These are phyloP conservation scores for Ochropleura plecta DNA, from an alignment of 2,888 invertebrate genomes.

Conservation along the genomic window DNA sequence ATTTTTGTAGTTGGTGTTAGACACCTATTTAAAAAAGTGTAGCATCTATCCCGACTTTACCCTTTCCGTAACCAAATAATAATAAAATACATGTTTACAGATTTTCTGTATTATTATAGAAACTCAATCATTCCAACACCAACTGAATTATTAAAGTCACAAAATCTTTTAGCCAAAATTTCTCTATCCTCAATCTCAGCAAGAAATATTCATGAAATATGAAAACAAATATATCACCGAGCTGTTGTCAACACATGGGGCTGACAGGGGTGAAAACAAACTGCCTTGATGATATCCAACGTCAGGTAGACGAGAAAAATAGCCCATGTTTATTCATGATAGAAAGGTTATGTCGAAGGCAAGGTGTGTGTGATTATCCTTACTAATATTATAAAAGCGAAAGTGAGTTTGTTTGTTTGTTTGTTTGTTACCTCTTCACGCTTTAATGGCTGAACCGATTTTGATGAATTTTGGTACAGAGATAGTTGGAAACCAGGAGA, in stretches of 20 bases:
- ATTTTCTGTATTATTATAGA: neutral
- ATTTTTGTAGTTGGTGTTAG: too few relatives aligned
- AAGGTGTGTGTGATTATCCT: neutral
- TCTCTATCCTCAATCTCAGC: slow-evolving; percentile 4
- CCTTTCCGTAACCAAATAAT: too few relatives aligned
- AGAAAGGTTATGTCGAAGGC: neutral
- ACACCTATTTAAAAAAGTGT: too few relatives aligned
- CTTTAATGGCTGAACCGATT: too few relatives aligned
- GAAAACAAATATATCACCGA: slow-evolving; percentile 59
- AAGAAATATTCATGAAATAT: slow-evolving; percentile 43
- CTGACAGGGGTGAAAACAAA: slow-evolving; percentile 58
- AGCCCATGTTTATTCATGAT: slow-evolving; percentile 48
- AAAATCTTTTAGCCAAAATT: neutral
- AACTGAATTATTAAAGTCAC: neutral
- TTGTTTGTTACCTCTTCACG: too few relatives aligned
- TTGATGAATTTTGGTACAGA: too few relatives aligned
- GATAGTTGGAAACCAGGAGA: too few relatives aligned
- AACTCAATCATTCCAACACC: neutral
- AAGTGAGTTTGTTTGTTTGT: too few relatives aligned
- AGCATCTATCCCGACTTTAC: too few relatives aligned
- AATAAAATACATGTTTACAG: too few relatives aligned
- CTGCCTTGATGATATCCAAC: slow-evolving; percentile 43
- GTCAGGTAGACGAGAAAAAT: slow-evolving; percentile 51
- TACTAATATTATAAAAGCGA: too few relatives aligned
- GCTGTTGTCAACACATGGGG: slow-evolving; percentile 47